Evolutionary conservation across 2,113 vertebrate genomes (phyloP).

Genomic region (Mionectes macconnelli): DNA sequence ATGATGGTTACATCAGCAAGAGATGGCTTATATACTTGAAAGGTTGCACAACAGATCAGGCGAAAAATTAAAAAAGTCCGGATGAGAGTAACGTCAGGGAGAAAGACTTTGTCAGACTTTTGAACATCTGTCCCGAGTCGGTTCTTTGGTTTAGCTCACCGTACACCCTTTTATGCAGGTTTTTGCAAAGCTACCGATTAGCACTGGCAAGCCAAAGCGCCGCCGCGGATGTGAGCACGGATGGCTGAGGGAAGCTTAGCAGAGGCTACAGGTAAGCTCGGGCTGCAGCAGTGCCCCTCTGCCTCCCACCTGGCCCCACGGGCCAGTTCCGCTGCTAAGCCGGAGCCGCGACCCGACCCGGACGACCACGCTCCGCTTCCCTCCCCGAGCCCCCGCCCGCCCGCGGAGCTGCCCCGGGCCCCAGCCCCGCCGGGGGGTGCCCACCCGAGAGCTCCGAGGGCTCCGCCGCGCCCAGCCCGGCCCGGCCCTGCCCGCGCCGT

Average conservation of each 20-base stretch:
- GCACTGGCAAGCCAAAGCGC: background rate
- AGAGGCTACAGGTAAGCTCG: background rate
- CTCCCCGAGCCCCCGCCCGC: background rate
- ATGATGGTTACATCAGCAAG: background rate
- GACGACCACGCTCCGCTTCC: background rate
- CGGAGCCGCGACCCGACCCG: background rate
- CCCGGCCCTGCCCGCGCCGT: background rate
- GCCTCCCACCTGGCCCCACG: background rate
- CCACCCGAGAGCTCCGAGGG: background rate
- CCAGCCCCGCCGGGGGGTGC: background rate
- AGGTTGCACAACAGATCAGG: background rate
- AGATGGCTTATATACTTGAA: background rate
- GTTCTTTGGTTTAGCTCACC: background rate
- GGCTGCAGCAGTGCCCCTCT: background rate
- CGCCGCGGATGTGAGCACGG: fast-evolving
- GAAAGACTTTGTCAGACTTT: background rate
- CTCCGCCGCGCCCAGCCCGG: background rate
- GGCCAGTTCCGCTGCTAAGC: background rate
- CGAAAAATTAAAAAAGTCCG: background rate
- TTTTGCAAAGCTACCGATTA: background rate
- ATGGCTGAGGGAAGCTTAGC: background rate
- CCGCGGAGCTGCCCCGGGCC: background rate
- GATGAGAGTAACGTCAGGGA: background rate
- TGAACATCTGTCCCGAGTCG: background rate
- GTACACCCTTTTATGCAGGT: fast-evolving